phyloP scores from a whole-genome alignment of 2,888 invertebrate genomes.

The Ophonus ardosiacus region DNA sequence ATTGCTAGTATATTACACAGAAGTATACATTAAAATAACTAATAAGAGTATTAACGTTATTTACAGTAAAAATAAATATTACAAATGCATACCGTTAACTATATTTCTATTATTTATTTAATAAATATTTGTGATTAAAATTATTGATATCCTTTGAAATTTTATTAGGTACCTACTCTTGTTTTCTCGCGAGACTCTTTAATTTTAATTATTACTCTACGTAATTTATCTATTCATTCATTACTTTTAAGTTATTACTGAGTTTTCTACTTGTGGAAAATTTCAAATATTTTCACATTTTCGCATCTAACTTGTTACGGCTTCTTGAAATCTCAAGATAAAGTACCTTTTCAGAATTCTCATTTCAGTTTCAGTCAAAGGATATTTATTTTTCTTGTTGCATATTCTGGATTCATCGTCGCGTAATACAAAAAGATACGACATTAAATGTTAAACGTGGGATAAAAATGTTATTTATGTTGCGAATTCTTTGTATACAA shows the following conservation, averaged over 20 bases:
- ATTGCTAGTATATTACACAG: too few species aligned
- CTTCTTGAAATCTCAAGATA: background rate
- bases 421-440: constrained; percentile 9
- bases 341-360: constrained; percentile 15
- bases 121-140: too few species aligned
- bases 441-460: background rate
- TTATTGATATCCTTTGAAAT: too few species aligned
- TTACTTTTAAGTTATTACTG: background rate
- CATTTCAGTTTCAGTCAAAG: constrained; percentile 5
- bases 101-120: too few species aligned
- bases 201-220: background rate
- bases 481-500: background rate
- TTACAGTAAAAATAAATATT: too few species aligned
- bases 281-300: constrained; percentile 4
- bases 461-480: background rate
- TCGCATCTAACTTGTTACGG: background rate
- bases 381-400: constrained; percentile 17
- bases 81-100: too few species aligned
- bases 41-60: too few species aligned
- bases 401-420: constrained; percentile 8
- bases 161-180: background rate
- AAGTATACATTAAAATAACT: too few species aligned
- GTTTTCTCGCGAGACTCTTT: background rate
- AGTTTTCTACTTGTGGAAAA: background rate
- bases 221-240: background rate